phyloP scores from a whole-genome alignment of 2,888 invertebrate species.

The Quadroppia sp. region DNA sequence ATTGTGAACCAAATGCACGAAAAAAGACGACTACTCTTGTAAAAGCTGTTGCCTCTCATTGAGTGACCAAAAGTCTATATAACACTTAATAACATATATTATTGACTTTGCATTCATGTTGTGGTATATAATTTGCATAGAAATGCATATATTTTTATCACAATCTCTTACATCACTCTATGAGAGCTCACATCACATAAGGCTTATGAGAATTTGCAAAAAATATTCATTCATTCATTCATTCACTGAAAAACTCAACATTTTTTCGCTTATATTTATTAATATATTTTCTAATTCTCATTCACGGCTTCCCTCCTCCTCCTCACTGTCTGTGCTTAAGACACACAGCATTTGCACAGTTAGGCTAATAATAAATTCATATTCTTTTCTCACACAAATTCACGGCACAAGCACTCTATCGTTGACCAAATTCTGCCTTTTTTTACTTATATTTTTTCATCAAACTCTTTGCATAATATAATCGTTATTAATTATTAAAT shows the following conservation, averaged over 20 bases:
- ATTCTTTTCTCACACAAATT: constrained; percentile 13
- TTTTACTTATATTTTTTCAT: neutral
- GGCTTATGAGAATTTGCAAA: neutral
- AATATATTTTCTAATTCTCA: constrained; percentile 14
- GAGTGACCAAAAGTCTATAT: constrained; percentile 4
- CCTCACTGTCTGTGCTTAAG: constrained; percentile 4
- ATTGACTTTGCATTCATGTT: neutral
- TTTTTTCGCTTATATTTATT: constrained; percentile 4
- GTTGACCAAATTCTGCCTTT: neutral
- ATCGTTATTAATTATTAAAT: too few species aligned
- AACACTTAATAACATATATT: constrained; percentile 5
- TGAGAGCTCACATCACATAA: neutral
- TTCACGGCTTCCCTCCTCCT: constrained; percentile 3
- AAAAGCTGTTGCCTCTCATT: neutral
- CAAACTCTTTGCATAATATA: constrained; percentile 26
- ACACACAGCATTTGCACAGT: neutral
- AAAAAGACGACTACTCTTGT: neutral
- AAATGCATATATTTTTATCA: constrained; percentile 12
- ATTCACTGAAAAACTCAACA: neutral
- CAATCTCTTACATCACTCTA: neutral
- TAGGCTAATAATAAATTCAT: constrained; percentile 32
- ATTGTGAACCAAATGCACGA: neutral
- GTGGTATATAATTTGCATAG: constrained; percentile 27
- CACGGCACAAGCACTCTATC: constrained; percentile 5
- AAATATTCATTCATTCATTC: neutral